phyloP scores from a whole-genome alignment of 2,888 invertebrate genomes.

The Timandra comae region DNA sequence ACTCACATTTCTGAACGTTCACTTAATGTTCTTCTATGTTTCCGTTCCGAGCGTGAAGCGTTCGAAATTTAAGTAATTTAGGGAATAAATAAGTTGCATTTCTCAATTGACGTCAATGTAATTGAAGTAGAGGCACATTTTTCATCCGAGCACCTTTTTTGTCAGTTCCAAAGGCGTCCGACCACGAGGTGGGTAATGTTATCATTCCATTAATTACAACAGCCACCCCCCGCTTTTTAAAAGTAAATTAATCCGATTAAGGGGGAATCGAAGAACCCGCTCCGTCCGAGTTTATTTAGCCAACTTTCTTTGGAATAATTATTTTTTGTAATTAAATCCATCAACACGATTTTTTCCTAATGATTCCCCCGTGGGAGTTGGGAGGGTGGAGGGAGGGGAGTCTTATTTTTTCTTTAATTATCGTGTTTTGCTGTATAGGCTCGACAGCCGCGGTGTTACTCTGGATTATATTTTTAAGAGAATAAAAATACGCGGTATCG shows the following conservation, averaged over 20 bases:
- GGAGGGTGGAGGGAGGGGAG: slow-evolving; percentile 34
- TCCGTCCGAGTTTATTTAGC: slow-evolving; percentile 73
- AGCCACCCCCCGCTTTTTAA: slow-evolving; percentile 71
- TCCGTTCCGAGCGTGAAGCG: too few relatives aligned
- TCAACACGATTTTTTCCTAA: slow-evolving; percentile 78
- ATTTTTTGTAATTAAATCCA: slow-evolving; percentile 78
- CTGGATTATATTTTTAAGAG: slow-evolving; percentile 22
- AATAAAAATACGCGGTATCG: slow-evolving; percentile 5
- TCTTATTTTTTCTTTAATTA: slow-evolving; percentile 53
- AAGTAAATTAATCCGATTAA: slow-evolving; percentile 77
- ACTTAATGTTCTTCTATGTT: neutral
- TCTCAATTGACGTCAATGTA: too few relatives aligned
- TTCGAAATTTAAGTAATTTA: neutral
- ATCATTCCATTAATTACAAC: slow-evolving; percentile 77
- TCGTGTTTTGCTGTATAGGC: slow-evolving; percentile 34
- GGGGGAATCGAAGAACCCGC: slow-evolving; percentile 75
- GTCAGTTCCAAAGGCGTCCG: slow-evolving; percentile 53
- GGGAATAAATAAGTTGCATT: too few relatives aligned
- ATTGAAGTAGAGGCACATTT: too few relatives aligned
- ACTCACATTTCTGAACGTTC: slow-evolving; percentile 8
- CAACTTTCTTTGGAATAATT: slow-evolving; percentile 75
- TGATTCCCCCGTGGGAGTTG: slow-evolving; percentile 68
- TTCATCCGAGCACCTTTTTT: too few relatives aligned
- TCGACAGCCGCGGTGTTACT: slow-evolving; percentile 25
- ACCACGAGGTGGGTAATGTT: slow-evolving; percentile 72